Evolutionary conservation across 23 tunicate species (phyloP), one percentile per base, ranked within the genome.

Genomic region (Corella eumyota): DNA sequence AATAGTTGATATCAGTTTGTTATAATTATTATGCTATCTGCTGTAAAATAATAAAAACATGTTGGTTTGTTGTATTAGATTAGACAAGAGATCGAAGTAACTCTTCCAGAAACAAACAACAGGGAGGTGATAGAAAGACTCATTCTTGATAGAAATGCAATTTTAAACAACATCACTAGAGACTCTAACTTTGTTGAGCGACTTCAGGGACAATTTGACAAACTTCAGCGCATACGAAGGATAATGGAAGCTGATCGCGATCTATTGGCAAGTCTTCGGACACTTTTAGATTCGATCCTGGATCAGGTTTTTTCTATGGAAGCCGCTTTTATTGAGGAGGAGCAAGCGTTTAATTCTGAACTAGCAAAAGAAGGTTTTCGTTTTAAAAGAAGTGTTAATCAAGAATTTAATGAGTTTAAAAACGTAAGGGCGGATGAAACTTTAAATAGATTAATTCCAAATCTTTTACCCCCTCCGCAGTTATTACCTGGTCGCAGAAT

Each of bases 211-310:
- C 68, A 32, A 1, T 9, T 62, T 9, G 27, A n/a, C 29, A 62
- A 38, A 32, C 29, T 62, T 32, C 38, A 21, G 2, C 68, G 68
- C 25, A 25, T 62, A 7, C 40, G 28, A 26, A 62, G 23, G 23
- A 62, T 62, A 32, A 32, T 40, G 33, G 51, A 27, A 36, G 68
- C 68, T 4, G 68, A 62, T 40, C 68, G 68, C 1, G 68, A 62
- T 38, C 51, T 62, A 23, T n/a, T 40, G 19, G 44, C 44, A 32
- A 62, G 44, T 32, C 68, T 62, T 32, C 52, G 68, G 9, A 15
- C 9, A 19, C 23, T 62, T 25, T 2, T 62, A 32, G 68, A 62
- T 19, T 25, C 44, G 3, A 27, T 62, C 25, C 68, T 62, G 4
- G 68, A 62, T 25, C 48, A 31, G 29, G 68, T 62, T 3, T n/a